Percentiles rank a stretch among this genome's conserved stretches.
Evolutionary conservation across 2,888 invertebrate species (phyloP).

Genomic region (Leucoptera coffeella): DNA sequence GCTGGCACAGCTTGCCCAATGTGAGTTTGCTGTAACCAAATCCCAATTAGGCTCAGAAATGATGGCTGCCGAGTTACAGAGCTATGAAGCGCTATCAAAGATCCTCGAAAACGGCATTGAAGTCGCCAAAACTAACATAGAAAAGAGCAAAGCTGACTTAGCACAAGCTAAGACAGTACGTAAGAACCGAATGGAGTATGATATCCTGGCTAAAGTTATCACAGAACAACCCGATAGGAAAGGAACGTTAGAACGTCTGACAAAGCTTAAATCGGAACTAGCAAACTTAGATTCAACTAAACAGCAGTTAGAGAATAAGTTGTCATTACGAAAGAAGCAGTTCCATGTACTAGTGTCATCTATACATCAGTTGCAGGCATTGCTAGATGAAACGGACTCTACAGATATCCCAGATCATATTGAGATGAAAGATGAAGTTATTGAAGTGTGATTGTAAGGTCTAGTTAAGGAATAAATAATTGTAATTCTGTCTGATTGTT

Average conservation of each 20-base stretch:
- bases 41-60: slow-evolving; percentile 73
- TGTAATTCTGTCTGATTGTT: no score
- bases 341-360: slow-evolving; percentile 84
- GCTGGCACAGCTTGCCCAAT: slow-evolving; percentile 76
- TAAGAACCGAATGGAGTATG: slow-evolving; percentile 89
- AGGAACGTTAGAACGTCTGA: slow-evolving; percentile 65
- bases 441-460: slow-evolving; percentile 13
- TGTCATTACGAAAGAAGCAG: slow-evolving; percentile 81
- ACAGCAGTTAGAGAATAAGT: slow-evolving; percentile 65
- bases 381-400: slow-evolving; percentile 68
- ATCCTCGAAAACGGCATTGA: slow-evolving; percentile 75
- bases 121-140: slow-evolving; percentile 73
- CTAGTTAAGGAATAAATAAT: no score
- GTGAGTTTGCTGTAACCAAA: slow-evolving; percentile 82
- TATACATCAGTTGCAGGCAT: slow-evolving; percentile 76
- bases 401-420: slow-evolving; percentile 29
- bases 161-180: slow-evolving; percentile 79
- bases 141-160: slow-evolving; percentile 73
- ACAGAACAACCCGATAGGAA: slow-evolving; percentile 85
- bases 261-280: slow-evolving; percentile 67
- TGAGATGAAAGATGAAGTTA: slow-evolving; percentile 27
- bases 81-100: slow-evolving; percentile 72
- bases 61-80: slow-evolving; percentile 77
- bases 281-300: slow-evolving; percentile 63
- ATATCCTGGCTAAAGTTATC: slow-evolving; percentile 86